phyloP scores from a whole-genome alignment of 1,140 invertebrate genomes.

The Lethrus apterus region DNA sequence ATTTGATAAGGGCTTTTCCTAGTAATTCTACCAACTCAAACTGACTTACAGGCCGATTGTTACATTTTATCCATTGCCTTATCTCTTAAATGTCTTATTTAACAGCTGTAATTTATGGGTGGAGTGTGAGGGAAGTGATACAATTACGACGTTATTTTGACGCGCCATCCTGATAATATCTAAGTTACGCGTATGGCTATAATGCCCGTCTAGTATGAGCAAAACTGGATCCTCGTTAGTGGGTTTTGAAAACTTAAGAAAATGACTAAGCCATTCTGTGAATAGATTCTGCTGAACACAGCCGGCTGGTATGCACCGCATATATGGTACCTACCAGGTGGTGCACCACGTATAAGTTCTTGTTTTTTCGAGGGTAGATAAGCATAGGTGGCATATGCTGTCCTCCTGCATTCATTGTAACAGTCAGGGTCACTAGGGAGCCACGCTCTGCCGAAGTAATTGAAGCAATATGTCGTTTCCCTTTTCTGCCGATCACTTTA shows the following conservation, averaged over 20 bases:
- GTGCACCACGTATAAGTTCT: constrained; percentile 18
- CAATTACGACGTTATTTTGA: constrained; percentile 29
- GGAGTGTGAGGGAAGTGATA: constrained; percentile 36
- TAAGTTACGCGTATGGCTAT: constrained; percentile 34
- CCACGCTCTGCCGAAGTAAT: constrained; percentile 10
- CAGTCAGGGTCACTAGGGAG: neutral
- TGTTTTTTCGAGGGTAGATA: constrained; percentile 36
- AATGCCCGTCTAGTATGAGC: constrained; percentile 35
- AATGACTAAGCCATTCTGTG: neutral
- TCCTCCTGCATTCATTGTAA: constrained; percentile 4
- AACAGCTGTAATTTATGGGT: constrained; percentile 38
- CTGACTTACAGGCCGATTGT: constrained; percentile 18
- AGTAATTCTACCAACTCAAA: constrained; percentile 8
- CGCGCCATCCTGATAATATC: constrained; percentile 29
- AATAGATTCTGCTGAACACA: too few species aligned
- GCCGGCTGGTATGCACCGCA: too few species aligned
- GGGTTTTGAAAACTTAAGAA: neutral
- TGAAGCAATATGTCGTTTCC: constrained; percentile 29
- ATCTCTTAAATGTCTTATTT: constrained; percentile 35
- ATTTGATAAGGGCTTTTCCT: constrained; percentile 8
- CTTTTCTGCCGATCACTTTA: constrained; percentile 29
- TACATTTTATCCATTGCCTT: constrained; percentile 18
- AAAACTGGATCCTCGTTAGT: constrained; percentile 22
- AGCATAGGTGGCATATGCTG: constrained; percentile 35
- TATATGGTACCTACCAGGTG: constrained; percentile 16